Evolutionary conservation across 2,797 vertebrate genomes (phyloP).

Genomic region (Urocyon cinereoargenteus): DNA sequence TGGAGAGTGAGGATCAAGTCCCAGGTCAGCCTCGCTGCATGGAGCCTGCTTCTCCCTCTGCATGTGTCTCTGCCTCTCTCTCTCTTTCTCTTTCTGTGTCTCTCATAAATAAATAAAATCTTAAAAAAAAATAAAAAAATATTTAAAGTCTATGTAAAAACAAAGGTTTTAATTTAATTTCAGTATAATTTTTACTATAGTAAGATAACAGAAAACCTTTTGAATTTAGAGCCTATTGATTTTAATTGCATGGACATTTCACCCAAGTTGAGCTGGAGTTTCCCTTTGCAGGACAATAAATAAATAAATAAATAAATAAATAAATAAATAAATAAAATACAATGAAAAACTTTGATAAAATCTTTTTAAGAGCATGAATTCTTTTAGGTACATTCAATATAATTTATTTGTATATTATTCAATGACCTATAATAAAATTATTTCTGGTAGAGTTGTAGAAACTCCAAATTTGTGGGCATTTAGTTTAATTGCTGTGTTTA

Average conservation of each 20-base stretch:
- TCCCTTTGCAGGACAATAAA: neutral
- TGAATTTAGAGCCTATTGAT: neutral
- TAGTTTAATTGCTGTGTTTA: conserved; percentile 20
- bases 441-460: conserved; percentile 11
- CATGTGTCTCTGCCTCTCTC: no score
- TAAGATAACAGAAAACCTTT: neutral
- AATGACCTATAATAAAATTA: neutral
- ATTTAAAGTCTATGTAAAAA: neutral
- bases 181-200: neutral
- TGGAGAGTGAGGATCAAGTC: no score
- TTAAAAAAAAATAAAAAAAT: neutral
- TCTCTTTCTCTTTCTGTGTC: no score
- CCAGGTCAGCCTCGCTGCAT: no score
- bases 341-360: neutral
- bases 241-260: neutral
- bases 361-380: conserved; percentile 16
- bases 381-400: neutral
- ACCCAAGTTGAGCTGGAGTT: neutral
- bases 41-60: no score
- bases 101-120: no score
- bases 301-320: neutral
- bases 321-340: neutral
- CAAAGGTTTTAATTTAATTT: neutral
- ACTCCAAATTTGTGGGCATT: neutral
- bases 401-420: conserved; percentile 15